Evolutionary conservation across 2,797 vertebrate genomes (phyloP).

Genomic region (Macrochelys suwanniensis): DNA sequence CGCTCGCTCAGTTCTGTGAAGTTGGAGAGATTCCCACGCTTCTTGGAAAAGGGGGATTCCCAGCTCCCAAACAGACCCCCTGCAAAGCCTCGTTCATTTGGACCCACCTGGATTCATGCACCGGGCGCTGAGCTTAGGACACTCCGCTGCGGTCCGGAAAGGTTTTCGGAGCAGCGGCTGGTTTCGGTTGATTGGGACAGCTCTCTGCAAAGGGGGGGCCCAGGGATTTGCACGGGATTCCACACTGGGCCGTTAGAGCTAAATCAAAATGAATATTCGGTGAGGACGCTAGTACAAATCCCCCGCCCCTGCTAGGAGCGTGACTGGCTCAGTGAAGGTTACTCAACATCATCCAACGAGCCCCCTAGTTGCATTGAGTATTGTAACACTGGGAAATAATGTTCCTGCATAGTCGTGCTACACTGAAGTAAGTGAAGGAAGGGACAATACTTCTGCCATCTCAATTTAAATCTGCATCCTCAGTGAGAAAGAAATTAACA

Average conservation of each 20-base stretch:
- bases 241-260: neutral
- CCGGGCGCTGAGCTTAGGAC: neutral
- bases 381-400: neutral
- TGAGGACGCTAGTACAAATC: too few species aligned
- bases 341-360: neutral
- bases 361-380: neutral
- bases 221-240: neutral
- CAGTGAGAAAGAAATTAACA: accelerated
- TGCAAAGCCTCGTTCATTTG: neutral
- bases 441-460: neutral
- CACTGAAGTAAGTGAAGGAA: neutral
- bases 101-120: neutral
- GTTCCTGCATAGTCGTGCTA: neutral
- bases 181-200: neutral
- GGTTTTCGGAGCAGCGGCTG: neutral
- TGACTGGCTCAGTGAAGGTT: neutral
- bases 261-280: neutral
- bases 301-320: neutral
- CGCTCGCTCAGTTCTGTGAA: neutral
- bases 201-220: neutral
- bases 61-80: neutral
- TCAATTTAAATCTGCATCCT: neutral
- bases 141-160: neutral
- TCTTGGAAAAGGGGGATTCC: neutral
- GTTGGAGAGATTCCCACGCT: neutral